These are phyloP conservation scores for Galago senegalensis DNA, from an alignment of 2,797 vertebrate species.

Conservation along the genomic window DNA sequence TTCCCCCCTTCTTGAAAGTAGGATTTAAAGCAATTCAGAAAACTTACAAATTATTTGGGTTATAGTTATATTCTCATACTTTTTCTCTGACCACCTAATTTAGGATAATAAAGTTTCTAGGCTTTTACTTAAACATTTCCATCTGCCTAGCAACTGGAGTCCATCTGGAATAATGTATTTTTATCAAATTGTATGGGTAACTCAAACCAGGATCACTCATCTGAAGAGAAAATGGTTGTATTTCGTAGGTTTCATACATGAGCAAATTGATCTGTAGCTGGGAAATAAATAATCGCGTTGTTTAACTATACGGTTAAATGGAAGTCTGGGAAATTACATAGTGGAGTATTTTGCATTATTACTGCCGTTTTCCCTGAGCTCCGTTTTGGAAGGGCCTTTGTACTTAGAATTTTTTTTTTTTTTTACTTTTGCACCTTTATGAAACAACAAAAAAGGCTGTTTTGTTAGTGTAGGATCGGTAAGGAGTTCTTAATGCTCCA, in stretches of 20 bases:
- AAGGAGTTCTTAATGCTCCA: not conserved
- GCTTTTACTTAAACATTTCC: constrained; percentile 74
- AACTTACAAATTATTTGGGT: constrained; percentile 39
- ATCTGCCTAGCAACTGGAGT: constrained; percentile 67
- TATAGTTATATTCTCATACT: constrained; percentile 24
- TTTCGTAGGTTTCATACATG: constrained; percentile 74
- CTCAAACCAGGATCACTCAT: constrained; percentile 60
- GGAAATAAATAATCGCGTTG: constrained; percentile 75
- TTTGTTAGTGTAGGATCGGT: not conserved
- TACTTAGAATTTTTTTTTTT: constrained; percentile 32
- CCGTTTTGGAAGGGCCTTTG: constrained; percentile 36
- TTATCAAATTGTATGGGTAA: constrained; percentile 67
- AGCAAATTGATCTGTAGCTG: constrained; percentile 73
- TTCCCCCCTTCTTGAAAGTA: not conserved
- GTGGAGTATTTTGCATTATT: constrained; percentile 76
- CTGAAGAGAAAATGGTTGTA: constrained; percentile 75
- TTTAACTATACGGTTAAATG: constrained; percentile 61
- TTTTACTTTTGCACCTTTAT: constrained; percentile 1
- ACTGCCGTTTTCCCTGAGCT: constrained; percentile 62
- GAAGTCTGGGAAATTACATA: constrained; percentile 71
- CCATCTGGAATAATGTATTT: constrained; percentile 76
- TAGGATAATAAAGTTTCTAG: constrained; percentile 68
- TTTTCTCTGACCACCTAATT: constrained; percentile 58
- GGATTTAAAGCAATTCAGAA: not conserved
- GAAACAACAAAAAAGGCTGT: not conserved